Evolutionary conservation across 2,797 vertebrate genomes (phyloP).

Genomic region (Lateolabrax maculatus): DNA sequence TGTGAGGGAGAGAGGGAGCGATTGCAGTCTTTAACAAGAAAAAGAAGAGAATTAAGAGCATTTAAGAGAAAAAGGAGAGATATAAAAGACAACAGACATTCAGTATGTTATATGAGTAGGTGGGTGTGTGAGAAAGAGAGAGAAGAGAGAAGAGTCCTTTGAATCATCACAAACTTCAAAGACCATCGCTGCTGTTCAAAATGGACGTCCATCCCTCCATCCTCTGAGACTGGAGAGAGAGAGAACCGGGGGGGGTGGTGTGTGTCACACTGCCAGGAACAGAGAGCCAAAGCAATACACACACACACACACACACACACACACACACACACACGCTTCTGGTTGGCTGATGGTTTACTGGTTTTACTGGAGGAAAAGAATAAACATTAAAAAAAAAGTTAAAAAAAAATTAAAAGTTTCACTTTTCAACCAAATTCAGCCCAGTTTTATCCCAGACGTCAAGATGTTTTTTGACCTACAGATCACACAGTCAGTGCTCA

Average conservation of each 20-base stretch:
- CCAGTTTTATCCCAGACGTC: no score
- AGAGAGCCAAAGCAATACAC: slow-evolving; percentile 57
- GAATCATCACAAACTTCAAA: slow-evolving; percentile 83
- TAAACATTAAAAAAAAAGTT: no score
- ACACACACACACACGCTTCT: slow-evolving; percentile 30
- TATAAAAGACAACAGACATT: slow-evolving; percentile 30
- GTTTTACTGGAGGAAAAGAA: slow-evolving; percentile 26
- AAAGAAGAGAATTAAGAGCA: neutral
- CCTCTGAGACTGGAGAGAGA: slow-evolving; percentile 37
- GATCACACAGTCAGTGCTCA: no score
- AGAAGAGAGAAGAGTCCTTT: slow-evolving; percentile 62
- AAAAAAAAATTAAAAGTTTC: no score
- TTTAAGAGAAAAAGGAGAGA: slow-evolving; percentile 22
- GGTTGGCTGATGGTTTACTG: slow-evolving; percentile 33
- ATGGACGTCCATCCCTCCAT: slow-evolving; percentile 57
- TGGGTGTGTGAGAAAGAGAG: slow-evolving; percentile 14
- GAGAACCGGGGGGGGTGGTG: slow-evolving; percentile 40
- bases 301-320: no score
- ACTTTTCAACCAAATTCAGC: no score
- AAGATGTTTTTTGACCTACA: no score
- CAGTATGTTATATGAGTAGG: slow-evolving; percentile 31
- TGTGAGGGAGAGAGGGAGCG: slow-evolving; percentile 13
- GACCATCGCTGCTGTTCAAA: slow-evolving; percentile 68
- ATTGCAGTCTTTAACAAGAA: neutral
- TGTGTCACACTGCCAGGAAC: slow-evolving; percentile 64